These are phyloP conservation scores for Bettongia penicillata DNA, from an alignment of 2,113 vertebrate species.

Conservation along the genomic window DNA sequence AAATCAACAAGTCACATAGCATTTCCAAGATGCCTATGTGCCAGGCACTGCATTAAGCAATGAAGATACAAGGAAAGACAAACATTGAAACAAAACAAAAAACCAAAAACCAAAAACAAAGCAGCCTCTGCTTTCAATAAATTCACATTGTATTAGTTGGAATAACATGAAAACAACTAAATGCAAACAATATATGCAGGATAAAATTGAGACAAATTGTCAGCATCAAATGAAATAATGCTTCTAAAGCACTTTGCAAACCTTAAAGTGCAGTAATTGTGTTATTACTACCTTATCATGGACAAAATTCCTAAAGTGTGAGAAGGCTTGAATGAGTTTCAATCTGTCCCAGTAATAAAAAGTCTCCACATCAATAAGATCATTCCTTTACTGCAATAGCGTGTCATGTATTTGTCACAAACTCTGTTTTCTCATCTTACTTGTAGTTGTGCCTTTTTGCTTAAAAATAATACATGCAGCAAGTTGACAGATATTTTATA, in stretches of 20 bases:
- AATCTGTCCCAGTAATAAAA: not conserved
- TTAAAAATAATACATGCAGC: not conserved
- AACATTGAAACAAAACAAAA: not conserved
- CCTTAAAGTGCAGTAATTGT: not conserved
- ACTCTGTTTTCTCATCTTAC: not conserved
- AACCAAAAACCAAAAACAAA: not conserved
- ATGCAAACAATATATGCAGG: not conserved
- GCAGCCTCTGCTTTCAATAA: not conserved
- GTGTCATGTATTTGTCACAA: not conserved
- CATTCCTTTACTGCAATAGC: not conserved
- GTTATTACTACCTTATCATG: not conserved
- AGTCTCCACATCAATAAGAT: not conserved
- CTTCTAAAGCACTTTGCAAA: not conserved
- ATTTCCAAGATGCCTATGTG: not conserved
- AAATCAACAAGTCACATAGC: not conserved
- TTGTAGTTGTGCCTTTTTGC: not conserved
- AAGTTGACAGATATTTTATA: not conserved
- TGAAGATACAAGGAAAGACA: not conserved
- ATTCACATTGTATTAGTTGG: not conserved
- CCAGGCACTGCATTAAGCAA: not conserved
- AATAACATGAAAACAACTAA: not conserved
- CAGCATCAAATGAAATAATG: not conserved
- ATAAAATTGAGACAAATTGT: not conserved
- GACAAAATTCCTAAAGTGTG: not conserved
- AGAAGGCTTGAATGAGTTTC: not conserved